These are phyloP conservation scores for Plecturocebus donacophilus DNA, from an alignment of 2,113 vertebrate genomes.

Conservation along the genomic window DNA sequence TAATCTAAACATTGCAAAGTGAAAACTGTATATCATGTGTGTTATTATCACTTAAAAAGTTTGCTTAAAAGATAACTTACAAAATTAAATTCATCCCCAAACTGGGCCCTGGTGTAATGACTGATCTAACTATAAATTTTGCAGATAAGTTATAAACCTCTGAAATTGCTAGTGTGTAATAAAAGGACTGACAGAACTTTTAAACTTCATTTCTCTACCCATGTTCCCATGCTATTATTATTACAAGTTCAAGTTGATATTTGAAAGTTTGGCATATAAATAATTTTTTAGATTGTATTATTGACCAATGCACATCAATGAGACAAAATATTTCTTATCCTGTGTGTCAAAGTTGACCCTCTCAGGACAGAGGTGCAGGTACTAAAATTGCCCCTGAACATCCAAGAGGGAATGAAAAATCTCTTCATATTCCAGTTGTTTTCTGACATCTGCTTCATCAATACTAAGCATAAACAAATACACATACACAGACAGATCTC, in stretches of 20 bases:
- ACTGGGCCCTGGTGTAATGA: conserved; percentile 41
- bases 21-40: background rate
- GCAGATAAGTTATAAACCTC: conserved; percentile 51
- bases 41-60: conserved; percentile 36
- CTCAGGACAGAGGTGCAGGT: background rate
- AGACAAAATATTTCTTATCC: background rate
- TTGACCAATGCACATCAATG: background rate
- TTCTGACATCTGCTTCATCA: background rate
- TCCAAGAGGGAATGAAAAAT: background rate
- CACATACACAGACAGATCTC: background rate
- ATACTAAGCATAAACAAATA: background rate
- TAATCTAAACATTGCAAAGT: conserved; percentile 8
- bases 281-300: background rate
- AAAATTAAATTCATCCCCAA: conserved; percentile 62
- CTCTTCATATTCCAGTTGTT: background rate
- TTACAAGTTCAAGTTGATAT: background rate
- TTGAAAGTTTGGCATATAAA: conserved; percentile 38
- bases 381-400: background rate
- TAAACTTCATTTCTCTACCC: conserved; percentile 43
- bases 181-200: conserved; percentile 44
- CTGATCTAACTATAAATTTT: conserved; percentile 67
- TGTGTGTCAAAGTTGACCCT: background rate
- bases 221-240: background rate
- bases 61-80: conserved; percentile 45
- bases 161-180: conserved; percentile 53